Evolutionary conservation across 1,140 invertebrate species (phyloP).

Genomic region (Augochlora pura): DNA sequence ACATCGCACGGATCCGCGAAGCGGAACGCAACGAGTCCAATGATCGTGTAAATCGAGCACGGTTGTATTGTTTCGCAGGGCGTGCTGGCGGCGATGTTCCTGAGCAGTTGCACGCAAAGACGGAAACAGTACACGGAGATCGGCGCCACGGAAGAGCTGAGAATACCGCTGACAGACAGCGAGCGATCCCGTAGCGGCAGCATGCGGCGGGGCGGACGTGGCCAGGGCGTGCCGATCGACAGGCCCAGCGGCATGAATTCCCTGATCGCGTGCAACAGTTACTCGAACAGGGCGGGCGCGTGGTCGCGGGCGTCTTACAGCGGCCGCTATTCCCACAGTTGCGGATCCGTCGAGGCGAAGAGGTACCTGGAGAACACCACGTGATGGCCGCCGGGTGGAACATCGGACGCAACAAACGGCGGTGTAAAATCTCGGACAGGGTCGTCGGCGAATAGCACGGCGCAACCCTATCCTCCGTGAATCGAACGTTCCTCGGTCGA

Average conservation of each 20-base stretch:
- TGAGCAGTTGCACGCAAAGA: conserved; percentile 71
- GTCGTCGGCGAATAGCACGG: background rate
- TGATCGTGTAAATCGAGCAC: too few relatives aligned
- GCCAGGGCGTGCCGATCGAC: conserved; percentile 66
- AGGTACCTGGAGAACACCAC: conserved; percentile 74
- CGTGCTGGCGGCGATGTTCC: conserved; percentile 72
- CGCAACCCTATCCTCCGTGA: background rate
- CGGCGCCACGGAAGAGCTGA: conserved; percentile 63
- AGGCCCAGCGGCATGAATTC: conserved; percentile 86
- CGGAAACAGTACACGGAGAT: conserved; percentile 77
- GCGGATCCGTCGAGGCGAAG: conserved; percentile 81
- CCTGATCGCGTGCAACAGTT: conserved; percentile 87
- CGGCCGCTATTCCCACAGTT: conserved; percentile 80
- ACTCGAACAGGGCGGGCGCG: conserved; percentile 85
- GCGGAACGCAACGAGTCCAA: too few relatives aligned
- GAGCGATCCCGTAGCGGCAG: conserved; percentile 40
- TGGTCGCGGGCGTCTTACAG: conserved; percentile 80
- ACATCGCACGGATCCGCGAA: background rate
- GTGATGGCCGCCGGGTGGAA: conserved; percentile 53
- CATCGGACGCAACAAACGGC: background rate
- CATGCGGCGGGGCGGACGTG: conserved; percentile 30
- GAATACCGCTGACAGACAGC: conserved; percentile 71
- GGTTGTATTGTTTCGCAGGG: conserved; percentile 67
- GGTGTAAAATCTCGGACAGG: conserved; percentile 13
- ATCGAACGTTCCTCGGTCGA: background rate